Evolutionary conservation across 2,888 invertebrate genomes (phyloP).

Genomic region (Lamproptera curius): DNA sequence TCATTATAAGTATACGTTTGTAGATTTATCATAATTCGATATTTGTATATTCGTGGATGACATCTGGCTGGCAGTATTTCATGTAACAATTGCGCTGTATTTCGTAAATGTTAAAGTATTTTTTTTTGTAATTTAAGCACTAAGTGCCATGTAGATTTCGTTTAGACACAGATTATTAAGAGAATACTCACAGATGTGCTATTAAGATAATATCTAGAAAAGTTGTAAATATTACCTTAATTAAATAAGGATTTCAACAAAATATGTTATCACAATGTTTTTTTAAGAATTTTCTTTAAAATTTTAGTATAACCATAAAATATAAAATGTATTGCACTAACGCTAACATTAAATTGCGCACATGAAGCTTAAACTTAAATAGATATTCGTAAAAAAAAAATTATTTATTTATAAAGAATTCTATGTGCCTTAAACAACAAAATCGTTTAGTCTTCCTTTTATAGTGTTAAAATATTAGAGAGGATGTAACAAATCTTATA

Average conservation of each 20-base stretch:
- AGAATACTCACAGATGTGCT: constrained; percentile 4
- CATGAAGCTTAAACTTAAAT: too few relatives aligned
- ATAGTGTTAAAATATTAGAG: neutral
- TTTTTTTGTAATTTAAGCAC: constrained; percentile 28
- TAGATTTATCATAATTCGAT: constrained; percentile 22
- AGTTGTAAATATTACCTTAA: constrained; percentile 8
- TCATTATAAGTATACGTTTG: neutral
- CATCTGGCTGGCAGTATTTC: constrained; percentile 75
- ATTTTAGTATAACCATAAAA: too few relatives aligned
- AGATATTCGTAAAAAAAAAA: constrained; percentile 3
- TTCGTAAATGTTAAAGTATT: constrained; percentile 39
- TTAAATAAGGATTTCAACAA: neutral
- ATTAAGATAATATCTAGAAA: constrained; percentile 7
- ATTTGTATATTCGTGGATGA: constrained; percentile 59
- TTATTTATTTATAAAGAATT: constrained; percentile 23
- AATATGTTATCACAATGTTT: too few relatives aligned
- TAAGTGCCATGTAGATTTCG: constrained; percentile 28
- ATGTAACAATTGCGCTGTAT: constrained; percentile 40
- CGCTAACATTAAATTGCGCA: too few relatives aligned
- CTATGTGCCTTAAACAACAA: constrained; percentile 71
- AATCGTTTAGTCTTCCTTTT: constrained; percentile 69
- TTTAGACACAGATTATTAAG: constrained; percentile 6
- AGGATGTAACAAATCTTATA: constrained; percentile 3
- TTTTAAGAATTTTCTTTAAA: too few relatives aligned
- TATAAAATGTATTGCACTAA: too few relatives aligned